A percentile compares a stretch with the other conserved stretches of the same genome.
phyloP scores from a whole-genome alignment of 2,797 vertebrate genomes.

The Strix occidentalis region DNA sequence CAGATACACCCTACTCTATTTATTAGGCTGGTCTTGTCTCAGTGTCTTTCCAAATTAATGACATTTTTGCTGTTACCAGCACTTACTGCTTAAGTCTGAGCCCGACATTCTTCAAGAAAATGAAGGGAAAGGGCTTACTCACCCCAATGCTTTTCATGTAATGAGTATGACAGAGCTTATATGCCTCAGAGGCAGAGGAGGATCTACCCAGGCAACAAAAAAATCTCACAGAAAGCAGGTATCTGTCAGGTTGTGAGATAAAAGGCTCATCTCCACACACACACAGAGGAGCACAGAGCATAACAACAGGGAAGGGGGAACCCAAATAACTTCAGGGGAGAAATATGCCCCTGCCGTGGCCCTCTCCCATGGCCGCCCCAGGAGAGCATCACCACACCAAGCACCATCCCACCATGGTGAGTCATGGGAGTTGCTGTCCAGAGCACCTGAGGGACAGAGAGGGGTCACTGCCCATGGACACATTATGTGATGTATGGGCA shows the following conservation, averaged over 20 bases:
- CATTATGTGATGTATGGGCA: fast-evolving
- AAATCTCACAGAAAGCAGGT: background rate
- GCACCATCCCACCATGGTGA: background rate
- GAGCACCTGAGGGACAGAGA: background rate
- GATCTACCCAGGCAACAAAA: background rate
- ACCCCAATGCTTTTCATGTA: background rate
- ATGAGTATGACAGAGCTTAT: background rate
- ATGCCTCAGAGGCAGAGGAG: background rate
- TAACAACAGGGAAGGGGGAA: fast-evolving
- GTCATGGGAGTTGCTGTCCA: background rate
- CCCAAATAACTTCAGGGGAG: background rate
- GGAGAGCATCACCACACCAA: background rate
- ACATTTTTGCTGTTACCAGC: background rate
- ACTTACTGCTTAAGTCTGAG: background rate
- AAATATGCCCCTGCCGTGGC: fast-evolving
- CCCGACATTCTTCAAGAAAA: constrained; percentile 10
- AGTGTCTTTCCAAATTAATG: background rate
- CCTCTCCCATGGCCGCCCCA: background rate
- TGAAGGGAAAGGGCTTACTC: constrained; percentile 1
- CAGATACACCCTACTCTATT: background rate
- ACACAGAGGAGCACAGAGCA: fast-evolving
- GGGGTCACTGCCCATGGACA: background rate
- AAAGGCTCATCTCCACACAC: background rate
- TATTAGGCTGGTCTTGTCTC: background rate
- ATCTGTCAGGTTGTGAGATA: constrained; percentile 17